These are phyloP conservation scores for Hycleus phaleratus DNA, from an alignment of 1,140 invertebrate genomes.

Conservation along the genomic window DNA sequence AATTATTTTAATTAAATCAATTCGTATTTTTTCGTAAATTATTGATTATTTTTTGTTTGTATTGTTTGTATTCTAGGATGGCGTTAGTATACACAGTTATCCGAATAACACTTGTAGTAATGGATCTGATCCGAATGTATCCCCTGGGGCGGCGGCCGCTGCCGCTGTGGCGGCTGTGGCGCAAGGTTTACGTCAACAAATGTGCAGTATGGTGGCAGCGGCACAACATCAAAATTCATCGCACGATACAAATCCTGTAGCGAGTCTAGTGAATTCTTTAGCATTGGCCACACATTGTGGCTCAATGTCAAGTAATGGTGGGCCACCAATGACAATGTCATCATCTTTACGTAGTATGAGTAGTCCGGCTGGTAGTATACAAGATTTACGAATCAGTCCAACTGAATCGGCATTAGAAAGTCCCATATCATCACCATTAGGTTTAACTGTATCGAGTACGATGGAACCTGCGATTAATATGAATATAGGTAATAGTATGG, in stretches of 20 bases:
- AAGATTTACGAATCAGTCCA: constrained; percentile 38
- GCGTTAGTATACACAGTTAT: constrained; percentile 35
- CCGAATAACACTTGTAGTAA: constrained; percentile 44
- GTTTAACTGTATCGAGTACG: constrained; percentile 35
- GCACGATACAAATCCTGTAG: constrained; percentile 46
- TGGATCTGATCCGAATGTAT: constrained; percentile 55
- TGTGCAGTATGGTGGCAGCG: constrained; percentile 62
- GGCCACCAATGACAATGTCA: constrained; percentile 37
- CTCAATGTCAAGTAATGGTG: constrained; percentile 37
- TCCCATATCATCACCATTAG: constrained; percentile 47
- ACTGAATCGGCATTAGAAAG: constrained; percentile 41
- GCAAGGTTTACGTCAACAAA: constrained; percentile 61
- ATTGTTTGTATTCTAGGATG: constrained; percentile 29
- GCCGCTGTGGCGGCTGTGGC: constrained; percentile 66
- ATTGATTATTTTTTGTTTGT: background rate
- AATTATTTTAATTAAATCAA: no score
- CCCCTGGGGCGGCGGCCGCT: constrained; percentile 56
- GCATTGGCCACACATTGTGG: constrained; percentile 39
- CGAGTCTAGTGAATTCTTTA: constrained; percentile 39
- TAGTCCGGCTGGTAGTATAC: constrained; percentile 38
- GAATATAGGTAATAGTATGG: constrained; percentile 39
- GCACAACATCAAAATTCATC: constrained; percentile 46
- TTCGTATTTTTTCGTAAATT: background rate
- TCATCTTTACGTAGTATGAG: constrained; percentile 35
- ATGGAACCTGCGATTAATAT: constrained; percentile 36